These are phyloP conservation scores for Miltochrista miniata DNA, from an alignment of 2,888 invertebrate genomes.

Conservation along the genomic window DNA sequence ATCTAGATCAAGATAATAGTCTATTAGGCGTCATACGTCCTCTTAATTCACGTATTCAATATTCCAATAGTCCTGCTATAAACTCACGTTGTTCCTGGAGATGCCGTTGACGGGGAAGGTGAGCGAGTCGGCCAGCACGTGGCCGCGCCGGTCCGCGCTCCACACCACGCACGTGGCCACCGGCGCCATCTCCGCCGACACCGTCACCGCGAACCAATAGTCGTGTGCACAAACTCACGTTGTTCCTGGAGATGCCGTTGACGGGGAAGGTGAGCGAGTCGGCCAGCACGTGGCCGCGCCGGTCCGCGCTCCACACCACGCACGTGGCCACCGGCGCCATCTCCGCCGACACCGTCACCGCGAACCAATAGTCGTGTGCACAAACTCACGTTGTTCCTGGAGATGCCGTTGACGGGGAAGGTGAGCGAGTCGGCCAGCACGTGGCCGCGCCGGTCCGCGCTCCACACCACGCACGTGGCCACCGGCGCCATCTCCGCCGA, in stretches of 20 bases:
- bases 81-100: slow-evolving; percentile 92
- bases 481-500: slow-evolving; percentile 97
- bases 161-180: slow-evolving; percentile 95
- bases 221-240: too few species aligned
- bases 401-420: slow-evolving; percentile 98
- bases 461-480: slow-evolving; percentile 95
- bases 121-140: slow-evolving; percentile 95
- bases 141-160: slow-evolving; percentile 92
- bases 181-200: slow-evolving; percentile 96
- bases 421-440: slow-evolving; percentile 96
- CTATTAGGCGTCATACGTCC: too few species aligned
- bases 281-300: slow-evolving; percentile 93
- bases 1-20: too few species aligned
- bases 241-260: slow-evolving; percentile 96
- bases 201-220: slow-evolving; percentile 91
- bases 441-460: slow-evolving; percentile 92
- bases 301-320: slow-evolving; percentile 93
- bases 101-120: slow-evolving; percentile 99
- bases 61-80: too few species aligned
- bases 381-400: slow-evolving; percentile 93
- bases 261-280: slow-evolving; percentile 98
- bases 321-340: slow-evolving; percentile 97
- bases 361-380: too few species aligned
- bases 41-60: too few species aligned
- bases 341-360: slow-evolving; percentile 92